Evolutionary conservation across 2,888 invertebrate species (phyloP).

Genomic region (Nomada flava): DNA sequence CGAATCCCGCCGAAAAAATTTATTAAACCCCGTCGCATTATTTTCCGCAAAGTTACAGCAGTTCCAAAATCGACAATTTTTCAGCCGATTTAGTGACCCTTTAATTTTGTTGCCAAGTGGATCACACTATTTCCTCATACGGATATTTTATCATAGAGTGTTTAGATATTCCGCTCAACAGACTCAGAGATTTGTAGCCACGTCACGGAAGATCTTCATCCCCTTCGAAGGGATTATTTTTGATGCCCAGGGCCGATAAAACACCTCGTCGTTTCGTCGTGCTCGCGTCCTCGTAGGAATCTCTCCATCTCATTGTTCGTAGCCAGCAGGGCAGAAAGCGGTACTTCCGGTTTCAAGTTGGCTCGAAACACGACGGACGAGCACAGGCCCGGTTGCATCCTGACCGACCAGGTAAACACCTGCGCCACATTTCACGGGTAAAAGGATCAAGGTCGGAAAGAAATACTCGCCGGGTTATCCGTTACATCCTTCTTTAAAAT

Average conservation of each 20-base stretch:
- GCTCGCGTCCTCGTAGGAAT: constrained; percentile 68
- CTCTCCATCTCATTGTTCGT: constrained; percentile 80
- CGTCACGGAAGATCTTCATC: constrained; percentile 26
- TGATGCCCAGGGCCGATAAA: constrained; percentile 66
- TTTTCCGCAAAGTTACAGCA: no score
- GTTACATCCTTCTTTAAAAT: constrained; percentile 24
- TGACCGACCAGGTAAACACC: constrained; percentile 65
- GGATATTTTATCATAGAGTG: background rate
- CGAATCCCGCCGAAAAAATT: no score
- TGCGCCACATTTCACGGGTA: constrained; percentile 60
- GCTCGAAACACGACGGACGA: constrained; percentile 60
- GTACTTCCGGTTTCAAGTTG: constrained; percentile 80
- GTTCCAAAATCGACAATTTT: no score
- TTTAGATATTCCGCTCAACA: background rate
- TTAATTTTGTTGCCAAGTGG: no score
- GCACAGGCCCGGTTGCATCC: constrained; percentile 67
- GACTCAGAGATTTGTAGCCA: background rate
- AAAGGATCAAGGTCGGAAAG: constrained; percentile 53
- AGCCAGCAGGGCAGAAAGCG: constrained; percentile 81
- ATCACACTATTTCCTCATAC: background rate
- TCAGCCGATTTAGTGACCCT: no score
- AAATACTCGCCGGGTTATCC: constrained; percentile 2
- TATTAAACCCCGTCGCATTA: no score
- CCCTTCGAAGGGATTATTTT: constrained; percentile 55
- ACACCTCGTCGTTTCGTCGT: constrained; percentile 68